Conservation (phyloP, 2,888 invertebrate genomes). For the Cheilosia variabilis region DNA sequence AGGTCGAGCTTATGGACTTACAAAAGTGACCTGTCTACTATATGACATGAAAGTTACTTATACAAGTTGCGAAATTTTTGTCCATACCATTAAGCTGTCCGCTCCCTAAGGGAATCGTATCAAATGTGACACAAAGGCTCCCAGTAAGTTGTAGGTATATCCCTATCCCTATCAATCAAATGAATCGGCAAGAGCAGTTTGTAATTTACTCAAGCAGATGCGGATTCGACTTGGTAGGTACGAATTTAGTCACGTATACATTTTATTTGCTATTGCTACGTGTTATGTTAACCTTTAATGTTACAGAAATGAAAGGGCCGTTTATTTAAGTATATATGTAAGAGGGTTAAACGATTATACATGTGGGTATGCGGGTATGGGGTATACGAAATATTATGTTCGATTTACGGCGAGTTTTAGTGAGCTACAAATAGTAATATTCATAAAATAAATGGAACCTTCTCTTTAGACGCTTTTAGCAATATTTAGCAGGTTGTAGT, state of each 20-base stretch:
- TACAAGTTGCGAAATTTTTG: background rate
- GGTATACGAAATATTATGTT: constrained; percentile 1
- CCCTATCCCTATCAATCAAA: constrained; percentile 42
- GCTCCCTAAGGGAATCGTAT: background rate
- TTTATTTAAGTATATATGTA: constrained; percentile 6
- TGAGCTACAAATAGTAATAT: background rate
- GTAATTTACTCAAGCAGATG: constrained; percentile 21
- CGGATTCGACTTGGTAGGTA: constrained; percentile 6
- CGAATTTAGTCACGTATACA: constrained; percentile 36
- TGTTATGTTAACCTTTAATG: constrained; percentile 27
- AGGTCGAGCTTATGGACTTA: constrained; percentile 4
- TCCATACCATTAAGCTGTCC: background rate
- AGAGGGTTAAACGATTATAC: constrained; percentile 13
- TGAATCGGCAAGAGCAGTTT: constrained; percentile 36
- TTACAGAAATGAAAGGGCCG: constrained; percentile 22
- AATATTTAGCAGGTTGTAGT: no score
- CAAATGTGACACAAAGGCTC: background rate
- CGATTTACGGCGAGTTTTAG: background rate
- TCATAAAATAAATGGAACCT: background rate
- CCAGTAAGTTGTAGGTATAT: constrained; percentile 4
- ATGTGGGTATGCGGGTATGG: background rate
- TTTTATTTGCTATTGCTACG: constrained; percentile 44
- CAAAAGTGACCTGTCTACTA: constrained; percentile 11
- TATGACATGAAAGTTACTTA: background rate
- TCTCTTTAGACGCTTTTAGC: background rate